phyloP scores from a whole-genome alignment of 2,888 invertebrate species.

The Brenthis hecate region DNA sequence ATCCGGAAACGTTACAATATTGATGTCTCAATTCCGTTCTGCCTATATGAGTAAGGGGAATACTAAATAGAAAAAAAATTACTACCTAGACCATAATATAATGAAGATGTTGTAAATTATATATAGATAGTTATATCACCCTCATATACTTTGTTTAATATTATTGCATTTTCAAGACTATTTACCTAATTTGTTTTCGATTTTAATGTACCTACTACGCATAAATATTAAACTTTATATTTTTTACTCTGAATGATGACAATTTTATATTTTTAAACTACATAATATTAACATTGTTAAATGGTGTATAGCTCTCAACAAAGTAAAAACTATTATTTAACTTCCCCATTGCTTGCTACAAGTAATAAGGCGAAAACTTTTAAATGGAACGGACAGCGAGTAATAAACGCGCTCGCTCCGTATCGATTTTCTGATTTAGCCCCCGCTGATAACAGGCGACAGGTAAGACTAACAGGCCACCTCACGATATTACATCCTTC shows the following conservation, averaged over 20 bases:
- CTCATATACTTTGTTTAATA: too few relatives aligned
- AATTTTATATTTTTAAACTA: background rate
- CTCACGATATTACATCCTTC: slow-evolving; percentile 22
- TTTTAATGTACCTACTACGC: too few relatives aligned
- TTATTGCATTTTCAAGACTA: too few relatives aligned
- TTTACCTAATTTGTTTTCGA: too few relatives aligned
- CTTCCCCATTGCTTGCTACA: slow-evolving; percentile 40
- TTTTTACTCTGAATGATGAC: too few relatives aligned
- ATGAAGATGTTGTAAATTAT: too few relatives aligned
- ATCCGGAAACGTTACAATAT: slow-evolving; percentile 65
- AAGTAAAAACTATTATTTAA: slow-evolving; percentile 45
- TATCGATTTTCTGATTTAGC: slow-evolving; percentile 80
- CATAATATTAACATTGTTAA: background rate
- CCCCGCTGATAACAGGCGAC: slow-evolving; percentile 65
- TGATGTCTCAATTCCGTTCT: slow-evolving; percentile 71
- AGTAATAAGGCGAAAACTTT: slow-evolving; percentile 50
- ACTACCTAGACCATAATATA: background rate
- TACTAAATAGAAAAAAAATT: background rate
- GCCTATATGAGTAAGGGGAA: slow-evolving; percentile 47
- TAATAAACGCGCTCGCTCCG: slow-evolving; percentile 55
- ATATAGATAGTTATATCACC: too few relatives aligned
- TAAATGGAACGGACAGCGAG: slow-evolving; percentile 53
- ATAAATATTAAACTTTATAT: too few relatives aligned
- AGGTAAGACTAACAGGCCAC: slow-evolving; percentile 51
- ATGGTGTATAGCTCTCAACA: background rate